Evolutionary conservation across 30 jellyfish, hydroid and myxozoan species (phyloP), one percentile per base, ranked within the genome.

Genomic region (Aurelia aurita complex sp. Pacific): DNA sequence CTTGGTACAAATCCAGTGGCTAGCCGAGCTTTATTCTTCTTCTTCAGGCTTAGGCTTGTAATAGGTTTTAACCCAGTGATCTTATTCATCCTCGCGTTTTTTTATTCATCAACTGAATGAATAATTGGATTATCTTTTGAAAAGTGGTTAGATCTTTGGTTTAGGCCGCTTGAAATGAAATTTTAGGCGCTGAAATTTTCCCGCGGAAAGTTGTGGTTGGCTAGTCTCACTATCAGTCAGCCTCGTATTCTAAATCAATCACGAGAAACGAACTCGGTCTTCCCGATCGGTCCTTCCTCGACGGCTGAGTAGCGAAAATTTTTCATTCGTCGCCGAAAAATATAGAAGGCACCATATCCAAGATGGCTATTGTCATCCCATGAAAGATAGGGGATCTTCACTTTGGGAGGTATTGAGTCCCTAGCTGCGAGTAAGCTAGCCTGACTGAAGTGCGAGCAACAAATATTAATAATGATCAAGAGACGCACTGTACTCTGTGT

Each of bases 201-300:
- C 53, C 78, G 78, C 78, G 78, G 14, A 68, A 68, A 33, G 51
- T 68, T 33, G 43, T 68, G 42, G 29, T 68, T 32, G 53, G 78
- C 11, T 3, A 40, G 51, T 68, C 51, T 68, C 78, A 4, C 78
- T 32, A 2, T 68, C 51, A 33, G 64, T 15, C 59, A 68, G 78
- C 78, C 78, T 34, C 78, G 7, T 4, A 17, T 68, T 68, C 2
- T 61, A 43, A 43, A 23, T 1, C 11, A 4, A 43, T 43, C 12
- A 6, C 54, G 54, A 43, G 54, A 43, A 43, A 7, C 54, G 54
- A 43, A 43, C 5, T 43, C 54, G 54, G 12, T 43, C 54, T 5
- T 43, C 29, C 54, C 54, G 11, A 43, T 43, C 54, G 54, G 54
- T 43, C 11, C 1, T 43, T 43, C 12, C 54, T 10, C 11, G 54